A percentile compares a stretch with the other conserved stretches of the same genome.
phyloP scores from a whole-genome alignment of 1,140 invertebrate species.

The Xylocopa sonorina region DNA sequence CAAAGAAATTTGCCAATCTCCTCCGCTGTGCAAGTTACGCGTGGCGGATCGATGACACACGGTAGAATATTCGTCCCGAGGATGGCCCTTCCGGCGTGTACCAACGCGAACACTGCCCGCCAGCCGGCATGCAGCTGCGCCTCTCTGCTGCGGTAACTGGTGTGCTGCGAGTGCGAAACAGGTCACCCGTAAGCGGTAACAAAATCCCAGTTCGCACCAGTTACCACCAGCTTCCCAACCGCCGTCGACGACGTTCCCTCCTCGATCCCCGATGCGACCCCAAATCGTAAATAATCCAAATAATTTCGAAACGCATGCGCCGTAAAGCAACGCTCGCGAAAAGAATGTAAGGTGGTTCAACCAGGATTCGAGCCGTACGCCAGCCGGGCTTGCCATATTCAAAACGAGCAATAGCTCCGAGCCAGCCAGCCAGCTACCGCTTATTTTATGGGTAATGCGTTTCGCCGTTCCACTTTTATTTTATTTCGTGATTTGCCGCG shows the following conservation, averaged over 20 bases:
- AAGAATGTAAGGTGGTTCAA: conserved; percentile 12
- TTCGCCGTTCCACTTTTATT: conserved; percentile 53
- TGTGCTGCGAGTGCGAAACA: conserved; percentile 67
- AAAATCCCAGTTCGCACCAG: conserved; percentile 51
- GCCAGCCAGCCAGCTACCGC: conserved; percentile 32
- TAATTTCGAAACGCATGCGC: conserved; percentile 34
- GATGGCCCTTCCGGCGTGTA: conserved; percentile 45
- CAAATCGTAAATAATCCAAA: conserved; percentile 47
- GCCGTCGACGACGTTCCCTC: background rate
- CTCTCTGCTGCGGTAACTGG: conserved; percentile 58
- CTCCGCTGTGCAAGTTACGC: too few relatives aligned
- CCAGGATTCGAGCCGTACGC: background rate
- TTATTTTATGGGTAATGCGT: conserved; percentile 68
- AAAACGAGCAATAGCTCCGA: conserved; percentile 61
- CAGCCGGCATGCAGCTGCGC: conserved; percentile 39
- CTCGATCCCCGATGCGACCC: conserved; percentile 43
- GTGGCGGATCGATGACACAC: too few relatives aligned
- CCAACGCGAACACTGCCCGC: conserved; percentile 38
- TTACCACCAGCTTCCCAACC: background rate
- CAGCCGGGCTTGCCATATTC: conserved; percentile 43
- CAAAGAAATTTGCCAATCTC: conserved; percentile 41
- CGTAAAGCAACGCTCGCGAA: background rate
- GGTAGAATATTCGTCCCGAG: too few relatives aligned
- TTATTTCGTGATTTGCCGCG: conserved; percentile 61
- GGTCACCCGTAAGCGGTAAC: conserved; percentile 68